Base-by-base conservation (phyloP, 2,888 invertebrate genomes). In the Troides aeacus region DNA sequence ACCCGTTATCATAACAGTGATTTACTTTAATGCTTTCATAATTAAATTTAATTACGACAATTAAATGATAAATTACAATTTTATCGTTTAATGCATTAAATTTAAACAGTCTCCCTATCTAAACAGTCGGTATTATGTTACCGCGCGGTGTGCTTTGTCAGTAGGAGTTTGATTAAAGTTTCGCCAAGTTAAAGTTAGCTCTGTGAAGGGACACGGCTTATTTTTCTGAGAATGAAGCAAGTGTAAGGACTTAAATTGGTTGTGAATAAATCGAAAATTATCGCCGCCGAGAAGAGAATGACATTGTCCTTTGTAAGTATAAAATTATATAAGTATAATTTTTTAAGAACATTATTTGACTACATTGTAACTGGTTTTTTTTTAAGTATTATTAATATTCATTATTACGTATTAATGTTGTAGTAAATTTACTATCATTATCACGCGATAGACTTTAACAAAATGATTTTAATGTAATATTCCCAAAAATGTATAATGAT, bases 251-350 rank as follows among this genome's bases (percentile, higher is more conserved):
- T 77, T 72, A 73, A 73, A 71, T 17, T 74, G 74, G 69, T 70
- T 77, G 75, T 78, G 79, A 79, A 73, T 79, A 78, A 79, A 81
- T 81, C 84, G 82, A 82, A 82, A 78, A 82, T 83, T 80, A 72
- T 76, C 65, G 72, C 66, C 82, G 82, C 80, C 77, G 85, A 82
- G 88, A 84, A 84, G 85, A 92, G 87, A 88, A 93, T 93, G 92
- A 93, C 92, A 90, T 91, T 93, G 83, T 93, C 92, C 75, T 93
- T 91, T 82, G 93, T 93, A 83, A 92, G 92, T 92, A 84, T 67
- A 71, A 68, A 66, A 39, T 12, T 73, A 36, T 36, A 36, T 7
- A 36, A 39, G 7, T 10, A 1, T 10, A 10, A 6, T 39, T 39
- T 30, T 30, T 30, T 30, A 30, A 30, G 3, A 3, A 30, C 30